phyloP scores from a whole-genome alignment of 2,888 invertebrate genomes.

The Scaptomyza flava region DNA sequence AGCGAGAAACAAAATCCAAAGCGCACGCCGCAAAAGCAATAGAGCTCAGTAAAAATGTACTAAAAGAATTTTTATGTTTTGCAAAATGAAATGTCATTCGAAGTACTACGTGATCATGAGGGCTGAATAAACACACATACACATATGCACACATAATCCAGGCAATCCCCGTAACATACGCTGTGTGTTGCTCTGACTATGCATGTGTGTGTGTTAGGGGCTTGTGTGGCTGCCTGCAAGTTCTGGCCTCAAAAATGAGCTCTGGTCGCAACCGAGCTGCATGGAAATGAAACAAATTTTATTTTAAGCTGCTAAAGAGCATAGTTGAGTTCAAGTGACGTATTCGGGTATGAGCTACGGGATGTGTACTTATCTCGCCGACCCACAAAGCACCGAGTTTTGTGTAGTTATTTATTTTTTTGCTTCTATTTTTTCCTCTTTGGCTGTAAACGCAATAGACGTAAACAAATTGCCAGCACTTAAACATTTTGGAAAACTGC shows the following conservation, averaged over 20 bases:
- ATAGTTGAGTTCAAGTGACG: constrained; percentile 71
- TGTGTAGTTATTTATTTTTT: constrained; percentile 19
- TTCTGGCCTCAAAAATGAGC: constrained; percentile 39
- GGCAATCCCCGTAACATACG: constrained; percentile 27
- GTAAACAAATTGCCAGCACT: constrained; percentile 73
- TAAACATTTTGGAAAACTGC: constrained; percentile 71
- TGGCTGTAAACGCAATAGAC: constrained; percentile 56
- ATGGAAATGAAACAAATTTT: constrained; percentile 68
- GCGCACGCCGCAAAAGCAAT: constrained; percentile 3
- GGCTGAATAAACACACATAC: neutral
- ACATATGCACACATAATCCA: constrained; percentile 5
- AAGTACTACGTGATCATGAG: constrained; percentile 62
- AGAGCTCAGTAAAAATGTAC: constrained; percentile 32
- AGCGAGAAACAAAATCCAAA: constrained; percentile 10
- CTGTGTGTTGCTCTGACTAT: constrained; percentile 2
- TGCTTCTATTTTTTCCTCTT: constrained; percentile 10
- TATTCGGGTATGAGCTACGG: constrained; percentile 23
- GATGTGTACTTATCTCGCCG: constrained; percentile 64
- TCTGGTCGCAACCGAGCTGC: constrained; percentile 45
- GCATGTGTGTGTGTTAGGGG: constrained; percentile 3
- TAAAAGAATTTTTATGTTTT: constrained; percentile 62
- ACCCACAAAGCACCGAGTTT: constrained; percentile 22
- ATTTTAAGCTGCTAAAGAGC: constrained; percentile 74
- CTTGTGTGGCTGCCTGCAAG: constrained; percentile 21
- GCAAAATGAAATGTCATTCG: constrained; percentile 70